Base-by-base conservation (phyloP, 1,140 invertebrate species). In the Macrosteles quadrilineatus region DNA sequence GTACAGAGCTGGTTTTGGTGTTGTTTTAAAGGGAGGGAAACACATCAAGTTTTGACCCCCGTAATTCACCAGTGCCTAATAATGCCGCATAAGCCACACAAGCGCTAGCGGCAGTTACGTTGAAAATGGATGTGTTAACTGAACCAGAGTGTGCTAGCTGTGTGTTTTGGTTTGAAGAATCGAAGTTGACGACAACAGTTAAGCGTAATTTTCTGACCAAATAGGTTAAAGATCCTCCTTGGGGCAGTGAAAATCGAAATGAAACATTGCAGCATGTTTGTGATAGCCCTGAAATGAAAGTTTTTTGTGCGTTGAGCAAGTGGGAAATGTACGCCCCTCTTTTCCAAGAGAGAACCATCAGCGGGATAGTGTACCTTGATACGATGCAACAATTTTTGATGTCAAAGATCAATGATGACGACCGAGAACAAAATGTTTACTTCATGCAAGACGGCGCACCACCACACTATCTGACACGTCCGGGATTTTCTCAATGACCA, bases 41-140 rank as follows among this genome's bases (percentile, higher is more conserved):
- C 32, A 67, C 65, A 12, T 67, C 23, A 67, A 63, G 11, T 57
- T 63, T 31, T 63, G 59, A 63, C 59, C 29, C 59, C 12, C 59
- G 59, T 6, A 53, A 19, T 53, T 21, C 47, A 19, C 47, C n/a
- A n/a, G n/a, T n/a, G n/a, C n/a, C n/a, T n/a, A n/a, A n/a, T 53
- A 53, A 53, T 53, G 21, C 21, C 4, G 47, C 6, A 53, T 53
- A n/a, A n/a, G n/a, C n/a, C 47, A 19, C 47, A 53, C 47, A 53
- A 53, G 47, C 47, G 47, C 19, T 17, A 53, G 47, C 21, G 47
- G 21, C 47, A 53, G 47, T 53, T 53, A 53, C 47, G 47, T 19
- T 11, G 21, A 53, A 43, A 17, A 43, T n/a, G n/a, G n/a, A n/a
- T 53, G 47, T 19, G 11, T 63, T 63, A 4, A 67, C 32, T 45